Base-by-base conservation (phyloP, 2,113 vertebrate species). In the Gasterosteus nipponicus region DNA sequence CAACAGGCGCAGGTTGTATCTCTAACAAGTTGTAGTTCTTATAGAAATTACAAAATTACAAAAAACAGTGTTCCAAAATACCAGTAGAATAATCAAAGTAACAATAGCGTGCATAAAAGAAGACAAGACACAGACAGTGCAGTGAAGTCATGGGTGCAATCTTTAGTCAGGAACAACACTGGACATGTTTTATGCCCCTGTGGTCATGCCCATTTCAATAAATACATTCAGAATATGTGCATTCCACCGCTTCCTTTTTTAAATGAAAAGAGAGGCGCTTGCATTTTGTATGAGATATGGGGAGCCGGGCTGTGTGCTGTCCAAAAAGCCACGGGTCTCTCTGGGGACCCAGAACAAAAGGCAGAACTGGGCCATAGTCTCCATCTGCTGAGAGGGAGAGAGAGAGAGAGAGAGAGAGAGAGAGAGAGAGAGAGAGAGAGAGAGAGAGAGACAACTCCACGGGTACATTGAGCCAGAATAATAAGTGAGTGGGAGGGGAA, bases 331-430 rank as follows among this genome's bases (percentile, higher is more conserved):
- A 89, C 78, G 46, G 88, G 84, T 90, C 91, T 90, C 98, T 98
- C 97, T 94, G 93, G 97, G 97, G 97, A 96, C 95, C 91, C 83
- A 90, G 94, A 94, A 99, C 97, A 99, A 99, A 98, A 96, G 95
- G 92, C 93, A 95, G 94, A 96, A 97, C 96, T 95, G 90, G 96
- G 96, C 96, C 96, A 95, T 96, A 98, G 95, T 97, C 95, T 96
- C 97, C 98, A 99, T 99, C 97, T 99, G 98, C 96, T 96, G 94
- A 93, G 95, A 93, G 96, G 94, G 79, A 94, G 77, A 69, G 73
- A 75, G 65, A 68, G 79, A 94, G 77, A 69, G 73, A 75, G 65
- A 68, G 75, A 33, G 62, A 72, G 73, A 78, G 57, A 94, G 79
- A 69, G 73, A 93, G 95, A 93, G 96, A 94, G 79, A 93, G 95